phyloP scores from a whole-genome alignment of 2,888 invertebrate genomes.

The Macrosiphum euphorbiae region DNA sequence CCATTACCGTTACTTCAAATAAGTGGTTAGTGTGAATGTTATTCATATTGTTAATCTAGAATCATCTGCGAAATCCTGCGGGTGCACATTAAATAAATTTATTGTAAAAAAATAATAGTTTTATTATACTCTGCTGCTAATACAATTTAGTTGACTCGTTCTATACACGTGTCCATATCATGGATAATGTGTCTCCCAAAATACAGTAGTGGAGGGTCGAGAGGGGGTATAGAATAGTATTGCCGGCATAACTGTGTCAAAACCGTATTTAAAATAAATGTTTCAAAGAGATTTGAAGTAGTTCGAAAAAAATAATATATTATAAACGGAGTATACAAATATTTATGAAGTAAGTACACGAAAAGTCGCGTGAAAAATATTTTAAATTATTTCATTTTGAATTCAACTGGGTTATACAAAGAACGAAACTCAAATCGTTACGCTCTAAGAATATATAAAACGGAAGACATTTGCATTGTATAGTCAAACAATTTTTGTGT shows the following conservation, averaged over 20 bases:
- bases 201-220: too few species aligned
- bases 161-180: not conserved
- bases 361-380: not conserved
- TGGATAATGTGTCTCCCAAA: too few species aligned
- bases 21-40: not conserved
- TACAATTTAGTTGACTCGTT: not conserved
- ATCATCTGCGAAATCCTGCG: not conserved
- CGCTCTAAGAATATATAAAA: not conserved
- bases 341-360: not conserved
- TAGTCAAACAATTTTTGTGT: not conserved
- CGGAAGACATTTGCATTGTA: not conserved
- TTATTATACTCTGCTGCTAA: not conserved
- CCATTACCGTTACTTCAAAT: not conserved
- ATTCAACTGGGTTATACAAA: not conserved
- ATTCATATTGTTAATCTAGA: not conserved
- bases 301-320: not conserved
- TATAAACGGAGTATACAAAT: not conserved
- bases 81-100: not conserved
- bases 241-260: not conserved
- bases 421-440: not conserved
- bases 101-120: not conserved
- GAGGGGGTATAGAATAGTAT: not conserved
- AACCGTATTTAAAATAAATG: not conserved
- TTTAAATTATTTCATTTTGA: not conserved
- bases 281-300: not conserved